phyloP scores from a whole-genome alignment of 2,888 invertebrate genomes.

The Mystacides longicornis region DNA sequence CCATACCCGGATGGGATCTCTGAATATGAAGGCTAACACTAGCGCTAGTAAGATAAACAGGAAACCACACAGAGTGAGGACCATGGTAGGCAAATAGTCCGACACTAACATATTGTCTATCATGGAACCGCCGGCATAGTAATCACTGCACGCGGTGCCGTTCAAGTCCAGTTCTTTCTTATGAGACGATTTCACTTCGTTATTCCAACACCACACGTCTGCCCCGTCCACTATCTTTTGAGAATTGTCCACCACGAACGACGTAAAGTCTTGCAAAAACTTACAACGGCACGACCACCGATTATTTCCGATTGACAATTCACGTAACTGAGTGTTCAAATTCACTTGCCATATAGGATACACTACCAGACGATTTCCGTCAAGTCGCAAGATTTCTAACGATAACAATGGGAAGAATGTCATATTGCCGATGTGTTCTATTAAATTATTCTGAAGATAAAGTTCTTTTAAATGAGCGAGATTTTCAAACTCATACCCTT shows the following conservation, averaged over 20 bases:
- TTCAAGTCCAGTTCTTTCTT: slow-evolving; percentile 76
- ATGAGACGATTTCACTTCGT: slow-evolving; percentile 65
- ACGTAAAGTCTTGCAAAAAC: slow-evolving; percentile 75
- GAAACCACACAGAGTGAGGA: slow-evolving; percentile 69
- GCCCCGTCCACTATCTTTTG: slow-evolving; percentile 70
- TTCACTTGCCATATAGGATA: slow-evolving; percentile 73
- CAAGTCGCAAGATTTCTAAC: slow-evolving; percentile 70
- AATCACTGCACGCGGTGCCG: slow-evolving; percentile 80
- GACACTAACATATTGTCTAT: slow-evolving; percentile 75
- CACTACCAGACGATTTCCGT: slow-evolving; percentile 74
- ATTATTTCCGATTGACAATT: slow-evolving; percentile 74
- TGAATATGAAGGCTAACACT: slow-evolving; percentile 75
- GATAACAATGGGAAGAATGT: slow-evolving; percentile 72
- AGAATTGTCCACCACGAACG: slow-evolving; percentile 75
- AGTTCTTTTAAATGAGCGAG: slow-evolving; percentile 71
- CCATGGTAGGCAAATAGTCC: slow-evolving; percentile 78
- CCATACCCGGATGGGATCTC: slow-evolving; percentile 81
- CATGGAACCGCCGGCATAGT: slow-evolving; percentile 75
- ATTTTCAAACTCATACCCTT: slow-evolving; percentile 80
- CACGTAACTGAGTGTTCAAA: slow-evolving; percentile 61
- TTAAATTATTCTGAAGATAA: slow-evolving; percentile 78
- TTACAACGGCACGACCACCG: slow-evolving; percentile 88
- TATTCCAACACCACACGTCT: slow-evolving; percentile 76
- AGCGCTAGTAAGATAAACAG: slow-evolving; percentile 69
- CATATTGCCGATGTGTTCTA: slow-evolving; percentile 70